Conservation (phyloP, 2,113 vertebrate species). For the Indicator maculatus region DNA sequence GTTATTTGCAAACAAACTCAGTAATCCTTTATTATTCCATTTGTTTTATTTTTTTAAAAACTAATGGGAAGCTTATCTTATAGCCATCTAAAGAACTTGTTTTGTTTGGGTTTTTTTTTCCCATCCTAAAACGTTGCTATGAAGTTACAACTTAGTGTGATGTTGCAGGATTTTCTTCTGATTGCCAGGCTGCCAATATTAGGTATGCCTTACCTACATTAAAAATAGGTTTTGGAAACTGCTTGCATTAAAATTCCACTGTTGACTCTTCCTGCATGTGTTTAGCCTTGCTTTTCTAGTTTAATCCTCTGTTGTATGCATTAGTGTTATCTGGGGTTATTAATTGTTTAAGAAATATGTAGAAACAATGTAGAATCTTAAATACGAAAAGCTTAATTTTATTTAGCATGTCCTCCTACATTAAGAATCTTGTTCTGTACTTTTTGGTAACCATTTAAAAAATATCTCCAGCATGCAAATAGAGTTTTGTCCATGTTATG, state of each 20-base stretch:
- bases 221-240: not conserved
- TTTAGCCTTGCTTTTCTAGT: not conserved
- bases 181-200: not conserved
- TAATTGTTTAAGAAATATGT: not conserved
- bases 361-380: not conserved
- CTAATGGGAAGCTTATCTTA: conserved; percentile 1
- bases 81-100: conserved; percentile 4
- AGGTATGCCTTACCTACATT: not conserved
- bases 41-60: not conserved
- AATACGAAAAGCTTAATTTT: not conserved
- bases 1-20: not conserved
- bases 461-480: not conserved
- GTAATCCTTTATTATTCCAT: conserved; percentile 26
- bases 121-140: not conserved
- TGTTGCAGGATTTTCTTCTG: not conserved
- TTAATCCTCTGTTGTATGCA: not conserved
- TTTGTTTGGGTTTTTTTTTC: conserved; percentile 38
- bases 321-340: not conserved
- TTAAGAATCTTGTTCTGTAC: not conserved
- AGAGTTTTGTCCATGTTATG: not conserved
- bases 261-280: not conserved
- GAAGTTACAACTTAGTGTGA: not conserved
- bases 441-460: not conserved
- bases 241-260: not conserved
- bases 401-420: not conserved